Evolutionary conservation across 2,888 invertebrate species (phyloP), one percentile per base, ranked within the genome.

Genomic region (Mimas tiliae): DNA sequence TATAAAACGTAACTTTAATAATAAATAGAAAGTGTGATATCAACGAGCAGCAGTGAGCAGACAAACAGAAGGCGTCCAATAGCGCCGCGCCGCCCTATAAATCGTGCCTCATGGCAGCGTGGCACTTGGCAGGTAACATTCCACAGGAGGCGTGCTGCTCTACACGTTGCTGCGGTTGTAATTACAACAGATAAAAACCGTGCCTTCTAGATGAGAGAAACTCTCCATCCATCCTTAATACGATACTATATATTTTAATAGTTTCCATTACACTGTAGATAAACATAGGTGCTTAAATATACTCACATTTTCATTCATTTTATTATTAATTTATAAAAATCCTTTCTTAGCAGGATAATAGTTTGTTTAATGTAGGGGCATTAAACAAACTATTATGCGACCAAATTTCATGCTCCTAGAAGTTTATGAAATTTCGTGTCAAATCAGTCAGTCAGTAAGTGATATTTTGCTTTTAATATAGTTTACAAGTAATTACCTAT

Each of bases 101-200:
- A 78, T 75, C 73, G 71, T 74, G 76, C 77, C 78, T 75, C 73
- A 70, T 74, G 76, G 78, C 78, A 76, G 77, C 78, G 78, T 76
- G 71, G 78, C 77, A 65, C 67, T 69, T 42, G 58, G 78, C 82
- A 85, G 87, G 87, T 87, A 88, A 80, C 85, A 87, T 87, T 86
- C 87, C 85, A 77, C 67, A 73, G 76, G 69, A 69, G 69, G 63
- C 69, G 68, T 74, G 72, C 69, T 71, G 67, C 68, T 73, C 70
- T 73, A 66, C 69, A 66, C 69, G 38, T 70, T 65, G 72, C 73
- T 72, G 68, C 64, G 70, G 65, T 63, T 75, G 71, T 82, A 84
- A 84, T 83, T 83, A 86, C 82, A 73, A 70, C 70, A 77, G 78
- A 84, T 80, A 86, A 84, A 86, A 86, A 86, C 79, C 71, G 70